phyloP scores from a whole-genome alignment of 2,113 vertebrate genomes.

The Podarcis muralis region DNA sequence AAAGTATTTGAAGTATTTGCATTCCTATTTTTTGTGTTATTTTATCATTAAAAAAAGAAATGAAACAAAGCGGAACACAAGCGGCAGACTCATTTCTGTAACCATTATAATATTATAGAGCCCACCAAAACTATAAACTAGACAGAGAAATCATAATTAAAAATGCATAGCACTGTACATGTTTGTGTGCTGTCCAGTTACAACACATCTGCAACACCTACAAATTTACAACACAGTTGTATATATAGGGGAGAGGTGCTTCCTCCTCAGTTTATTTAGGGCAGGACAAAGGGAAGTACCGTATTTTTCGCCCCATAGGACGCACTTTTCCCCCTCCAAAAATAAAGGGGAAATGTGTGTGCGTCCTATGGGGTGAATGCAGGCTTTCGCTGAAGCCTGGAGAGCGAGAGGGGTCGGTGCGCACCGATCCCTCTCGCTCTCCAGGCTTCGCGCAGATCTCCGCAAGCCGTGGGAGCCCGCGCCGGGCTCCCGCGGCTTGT shows the following conservation, averaged over 20 bases:
- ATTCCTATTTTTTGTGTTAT: neutral
- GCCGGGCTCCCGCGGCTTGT: too few species aligned
- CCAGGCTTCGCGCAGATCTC: too few species aligned
- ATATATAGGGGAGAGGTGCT: neutral
- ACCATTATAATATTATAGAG: neutral
- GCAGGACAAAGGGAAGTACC: neutral
- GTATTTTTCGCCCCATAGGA: too few species aligned
- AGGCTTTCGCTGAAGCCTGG: too few species aligned
- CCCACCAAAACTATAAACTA: neutral
- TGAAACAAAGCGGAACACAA: neutral
- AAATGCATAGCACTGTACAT: neutral
- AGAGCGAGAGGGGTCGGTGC: too few species aligned
- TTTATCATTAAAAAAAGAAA: neutral
- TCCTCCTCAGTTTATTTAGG: neutral
- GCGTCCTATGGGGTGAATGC: too few species aligned
- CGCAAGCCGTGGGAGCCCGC: too few species aligned
- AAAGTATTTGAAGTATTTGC: neutral
- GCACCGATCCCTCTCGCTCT: too few species aligned
- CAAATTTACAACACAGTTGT: neutral
- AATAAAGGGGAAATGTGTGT: too few species aligned
- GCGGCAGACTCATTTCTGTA: neutral
- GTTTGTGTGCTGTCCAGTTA: neutral
- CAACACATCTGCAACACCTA: neutral
- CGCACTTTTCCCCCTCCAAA: too few species aligned
- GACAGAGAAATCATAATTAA: neutral